A percentile compares a stretch with the other conserved stretches of the same genome.
phyloP scores from a whole-genome alignment of 2,888 invertebrate genomes.

The Lobophora halterata region DNA sequence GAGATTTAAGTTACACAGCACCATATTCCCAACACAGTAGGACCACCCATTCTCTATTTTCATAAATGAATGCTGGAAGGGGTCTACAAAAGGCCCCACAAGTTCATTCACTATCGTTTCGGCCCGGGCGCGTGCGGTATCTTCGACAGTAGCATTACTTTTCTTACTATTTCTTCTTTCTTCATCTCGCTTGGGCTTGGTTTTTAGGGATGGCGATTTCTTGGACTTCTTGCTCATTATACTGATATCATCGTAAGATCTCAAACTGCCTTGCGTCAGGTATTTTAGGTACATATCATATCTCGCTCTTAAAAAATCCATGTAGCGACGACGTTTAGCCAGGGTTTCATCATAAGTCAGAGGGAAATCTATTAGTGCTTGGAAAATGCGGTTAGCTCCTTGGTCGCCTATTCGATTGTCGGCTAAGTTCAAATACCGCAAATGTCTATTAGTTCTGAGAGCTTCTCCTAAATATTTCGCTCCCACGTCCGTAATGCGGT shows the following conservation, averaged over 20 bases:
- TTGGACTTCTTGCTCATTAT: constrained; percentile 27
- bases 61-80: constrained; percentile 33
- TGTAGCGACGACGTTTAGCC: constrained; percentile 31
- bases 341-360: constrained; percentile 43
- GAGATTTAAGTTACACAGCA: constrained; percentile 53
- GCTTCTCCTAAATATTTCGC: constrained; percentile 47
- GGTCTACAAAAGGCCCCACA: constrained; percentile 43
- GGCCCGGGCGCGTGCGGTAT: constrained; percentile 32
- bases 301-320: constrained; percentile 33
- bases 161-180: too few relatives aligned
- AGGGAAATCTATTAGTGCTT: constrained; percentile 46
- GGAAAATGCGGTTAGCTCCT: constrained; percentile 47
- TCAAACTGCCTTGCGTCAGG: constrained; percentile 21
- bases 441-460: constrained; percentile 53
- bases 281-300: constrained; percentile 22
- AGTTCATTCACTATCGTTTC: constrained; percentile 37
- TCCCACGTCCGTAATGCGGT: constrained; percentile 57
- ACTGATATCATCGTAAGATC: constrained; percentile 30
- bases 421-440: constrained; percentile 59
- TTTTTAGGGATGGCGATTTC: constrained; percentile 21
- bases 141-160: constrained; percentile 17
- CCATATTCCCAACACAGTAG: constrained; percentile 48
- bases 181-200: constrained; percentile 21
- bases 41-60: constrained; percentile 30
- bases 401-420: constrained; percentile 51